phyloP scores from a whole-genome alignment of 2,888 invertebrate genomes.

The Nasonia oneida region DNA sequence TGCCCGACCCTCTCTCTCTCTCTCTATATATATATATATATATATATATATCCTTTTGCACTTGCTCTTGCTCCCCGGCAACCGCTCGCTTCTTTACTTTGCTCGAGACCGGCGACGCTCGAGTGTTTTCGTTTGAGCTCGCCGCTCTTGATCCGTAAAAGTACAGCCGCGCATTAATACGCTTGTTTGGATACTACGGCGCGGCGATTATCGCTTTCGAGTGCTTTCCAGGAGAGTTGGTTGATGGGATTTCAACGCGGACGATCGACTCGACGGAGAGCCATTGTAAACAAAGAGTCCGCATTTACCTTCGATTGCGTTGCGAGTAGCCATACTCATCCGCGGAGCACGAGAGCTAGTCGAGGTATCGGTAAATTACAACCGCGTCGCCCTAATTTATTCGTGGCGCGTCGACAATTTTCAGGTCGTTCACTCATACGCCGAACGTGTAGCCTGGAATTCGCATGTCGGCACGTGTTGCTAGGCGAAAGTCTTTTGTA shows the following conservation, averaged over 20 bases:
- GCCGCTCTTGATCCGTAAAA: slow-evolving; percentile 11
- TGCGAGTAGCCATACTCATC: too few relatives aligned
- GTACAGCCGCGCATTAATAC: neutral
- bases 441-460: neutral
- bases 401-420: neutral
- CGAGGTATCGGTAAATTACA: neutral
- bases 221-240: neutral
- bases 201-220: slow-evolving; percentile 2
- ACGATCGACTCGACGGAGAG: neutral
- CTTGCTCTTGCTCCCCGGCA: too few relatives aligned
- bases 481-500: slow-evolving; percentile 12
- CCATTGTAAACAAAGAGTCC: neutral
- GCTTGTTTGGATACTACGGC: neutral
- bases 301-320: too few relatives aligned
- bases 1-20: neutral
- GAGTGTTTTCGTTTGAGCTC: neutral
- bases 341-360: neutral
- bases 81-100: too few relatives aligned
- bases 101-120: too few relatives aligned
- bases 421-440: neutral
- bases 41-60: too few relatives aligned
- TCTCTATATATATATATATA: neutral
- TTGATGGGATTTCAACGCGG: neutral
- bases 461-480: slow-evolving; percentile 29
- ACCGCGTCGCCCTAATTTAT: neutral